Base-by-base conservation (phyloP, 2,888 invertebrate genomes). In the Brachynemurus nebulosus region DNA sequence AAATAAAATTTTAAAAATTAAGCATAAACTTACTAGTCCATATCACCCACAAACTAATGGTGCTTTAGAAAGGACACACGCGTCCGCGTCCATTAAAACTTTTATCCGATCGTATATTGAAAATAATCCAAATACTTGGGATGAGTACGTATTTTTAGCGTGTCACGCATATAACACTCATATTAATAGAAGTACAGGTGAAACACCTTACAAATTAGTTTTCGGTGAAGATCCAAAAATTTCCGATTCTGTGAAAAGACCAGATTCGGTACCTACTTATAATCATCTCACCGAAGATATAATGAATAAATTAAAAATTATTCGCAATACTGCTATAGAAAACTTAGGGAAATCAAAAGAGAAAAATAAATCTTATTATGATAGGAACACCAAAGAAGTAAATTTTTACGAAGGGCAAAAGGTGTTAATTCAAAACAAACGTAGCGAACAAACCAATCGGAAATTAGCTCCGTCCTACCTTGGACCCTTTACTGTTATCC, bases 41-140 rank as follows among this genome's bases (percentile, higher is more conserved):
- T n/a, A n/a, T n/a, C n/a, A n/a, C 14, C 39, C 39, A 3, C 39
- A 39, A 39, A 19, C 4, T 9, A 39, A 39, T 1, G 39, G 21
- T n/a, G 11, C n/a, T 3, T 8, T 39, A 5, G 39, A 39, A 20
- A 2, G 21, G 12, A 14, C 21, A 3, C 39, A 39, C 12, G 20
- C 38, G 1, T 20, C 38, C 3, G n/a, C n/a, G n/a, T n/a, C n/a
- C n/a, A n/a, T 38, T 7, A 20, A 18, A n/a, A 18, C 14, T 20
- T 38, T 17, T n/a, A 6, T 38, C 2, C 18, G n/a, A 11, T n/a
- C 14, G 2, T 38, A 19, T 9, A 38, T 38, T 2, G 11, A 7
- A 20, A 19, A 38, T 2, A 19, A 38, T 18, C 18, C 18, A 38
- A 8, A 14, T 20, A 14, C 18, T 38, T 39, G 39, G 21, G 39